A percentile compares a stretch with the other conserved stretches of the same genome.
Conservation (phyloP, 35 echinoderm and acorn worm species). For the Eucidaris tribuloides region DNA sequence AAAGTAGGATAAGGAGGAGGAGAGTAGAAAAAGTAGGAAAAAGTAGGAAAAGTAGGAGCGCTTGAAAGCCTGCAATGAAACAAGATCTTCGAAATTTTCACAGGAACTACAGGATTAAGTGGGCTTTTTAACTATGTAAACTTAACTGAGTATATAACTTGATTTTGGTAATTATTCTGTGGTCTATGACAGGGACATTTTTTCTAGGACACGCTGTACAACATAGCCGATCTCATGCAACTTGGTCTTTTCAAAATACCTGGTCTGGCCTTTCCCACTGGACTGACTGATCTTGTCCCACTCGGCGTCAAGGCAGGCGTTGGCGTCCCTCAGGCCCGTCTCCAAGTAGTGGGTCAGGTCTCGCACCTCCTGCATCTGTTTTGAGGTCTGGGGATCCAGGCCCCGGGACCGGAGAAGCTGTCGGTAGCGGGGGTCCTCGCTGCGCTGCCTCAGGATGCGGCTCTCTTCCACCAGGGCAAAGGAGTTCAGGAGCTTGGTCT, state of each 20-base stretch:
- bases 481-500: conserved; percentile 65
- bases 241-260: background rate
- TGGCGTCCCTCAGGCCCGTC: conserved; percentile 68
- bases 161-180: no score
- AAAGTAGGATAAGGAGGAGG: no score
- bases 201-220: no score
- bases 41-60: no score
- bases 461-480: conserved; percentile 74
- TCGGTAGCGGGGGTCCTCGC: conserved; percentile 79
- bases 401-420: conserved; percentile 70
- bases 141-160: no score
- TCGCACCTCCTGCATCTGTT: conserved; percentile 74
- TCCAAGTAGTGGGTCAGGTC: conserved; percentile 70
- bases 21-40: no score
- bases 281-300: conserved; percentile 75
- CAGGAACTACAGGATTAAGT: no score
- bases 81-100: no score
- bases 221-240: background rate
- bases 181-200: no score
- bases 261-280: background rate
- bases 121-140: no score
- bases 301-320: conserved; percentile 65
- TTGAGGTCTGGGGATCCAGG: conserved; percentile 76
- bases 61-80: no score
- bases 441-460: conserved; percentile 57